Evolutionary conservation across 2,113 vertebrate genomes (phyloP), one percentile per base, ranked within the genome.

Genomic region (Sceloporus undulatus): DNA sequence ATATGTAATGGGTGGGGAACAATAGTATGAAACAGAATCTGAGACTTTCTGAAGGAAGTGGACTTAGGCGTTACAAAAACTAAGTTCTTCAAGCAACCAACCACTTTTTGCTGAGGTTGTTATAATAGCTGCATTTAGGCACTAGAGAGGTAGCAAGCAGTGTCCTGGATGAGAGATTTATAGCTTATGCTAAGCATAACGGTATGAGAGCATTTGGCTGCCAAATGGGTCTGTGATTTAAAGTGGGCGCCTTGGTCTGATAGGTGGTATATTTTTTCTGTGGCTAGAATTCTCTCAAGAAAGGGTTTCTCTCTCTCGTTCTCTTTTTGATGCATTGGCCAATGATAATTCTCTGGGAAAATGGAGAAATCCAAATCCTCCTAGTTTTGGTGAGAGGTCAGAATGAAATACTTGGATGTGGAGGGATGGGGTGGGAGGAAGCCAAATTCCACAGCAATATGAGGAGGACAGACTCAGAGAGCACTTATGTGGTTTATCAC

Each of bases 221-320:
- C 92, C 92, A 95, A 87, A 91, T 90, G 81, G 88, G 82, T 79
- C 88, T 93, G 93, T 91, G 94, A 93, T 95, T 96, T 93, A 95
- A 96, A 94, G 85, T 66, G 94, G 90, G 91, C 70, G 93, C 91
- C 84, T 91, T 94, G 94, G 89, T 96, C 95, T 95, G 85, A 92
- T 95, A 94, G 93, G 92, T 92, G 80, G 86, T 89, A 29, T 95
- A 85, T 96, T 96, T 95, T 93, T 94, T 93, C 92, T 94, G 91
- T 94, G 95, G 92, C 92, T 93, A 81, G 62, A 92, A 87, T 90
- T 95, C 90, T 89, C 65, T 90, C 92, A 94, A 94, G 88, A 73
- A 91, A 93, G 27, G 56, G 87, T 75, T 48, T 48, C 48, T 48
- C 48, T 48, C 48, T 48, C 48, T 48, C 23, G 2, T 29, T 71